Evolutionary conservation across 2,797 vertebrate genomes (phyloP).

Genomic region (Enteromius fasciolatus): DNA sequence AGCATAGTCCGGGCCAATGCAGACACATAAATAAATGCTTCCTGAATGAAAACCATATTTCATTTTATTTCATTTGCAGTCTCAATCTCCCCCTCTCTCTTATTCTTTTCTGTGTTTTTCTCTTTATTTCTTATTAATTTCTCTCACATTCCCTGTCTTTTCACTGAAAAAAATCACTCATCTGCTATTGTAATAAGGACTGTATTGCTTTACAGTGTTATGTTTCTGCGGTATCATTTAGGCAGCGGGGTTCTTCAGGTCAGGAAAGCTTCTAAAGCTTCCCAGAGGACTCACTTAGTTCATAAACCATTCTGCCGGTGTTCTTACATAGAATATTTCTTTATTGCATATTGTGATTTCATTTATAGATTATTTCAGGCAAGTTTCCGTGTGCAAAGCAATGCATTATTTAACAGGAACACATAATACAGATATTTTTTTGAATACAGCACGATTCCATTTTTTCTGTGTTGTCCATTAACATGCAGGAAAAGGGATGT

Average conservation of each 20-base stretch:
- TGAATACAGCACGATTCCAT: not conserved
- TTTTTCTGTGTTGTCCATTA: constrained; percentile 6
- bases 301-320: constrained; percentile 46
- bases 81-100: not conserved
- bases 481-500: not conserved
- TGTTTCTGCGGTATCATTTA: constrained; percentile 5
- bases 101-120: constrained; percentile 1
- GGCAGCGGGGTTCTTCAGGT: not conserved
- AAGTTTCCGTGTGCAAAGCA: constrained; percentile 68
- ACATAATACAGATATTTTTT: constrained; percentile 64
- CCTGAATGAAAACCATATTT: constrained; percentile 40
- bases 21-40: constrained; percentile 44
- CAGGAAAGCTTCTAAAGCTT: not conserved
- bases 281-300: constrained; percentile 6
- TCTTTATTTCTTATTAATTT: constrained; percentile 15
- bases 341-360: constrained; percentile 74
- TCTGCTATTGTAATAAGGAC: constrained; percentile 40
- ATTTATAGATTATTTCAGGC: constrained; percentile 57
- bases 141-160: not conserved
- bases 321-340: constrained; percentile 65
- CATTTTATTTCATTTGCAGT: not conserved
- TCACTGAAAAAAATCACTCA: constrained; percentile 7
- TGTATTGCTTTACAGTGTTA: not conserved
- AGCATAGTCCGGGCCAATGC: constrained; percentile 18
- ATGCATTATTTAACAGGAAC: constrained; percentile 64